Conservation (phyloP, 2,797 vertebrate genomes). For the Acrossocheilus wenchowensis region DNA sequence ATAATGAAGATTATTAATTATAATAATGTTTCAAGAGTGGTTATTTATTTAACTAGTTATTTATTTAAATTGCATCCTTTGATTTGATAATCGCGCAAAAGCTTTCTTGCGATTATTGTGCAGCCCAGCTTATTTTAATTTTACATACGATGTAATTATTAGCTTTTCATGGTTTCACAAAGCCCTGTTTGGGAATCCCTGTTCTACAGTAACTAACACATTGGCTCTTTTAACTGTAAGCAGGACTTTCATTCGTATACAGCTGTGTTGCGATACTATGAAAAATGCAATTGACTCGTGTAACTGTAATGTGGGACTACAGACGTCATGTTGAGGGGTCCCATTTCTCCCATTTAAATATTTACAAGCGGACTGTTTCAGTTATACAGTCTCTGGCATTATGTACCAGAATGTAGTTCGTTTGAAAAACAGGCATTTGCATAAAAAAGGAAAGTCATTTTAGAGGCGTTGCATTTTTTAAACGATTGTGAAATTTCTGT, state of each 20-base stretch:
- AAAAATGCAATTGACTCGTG: background rate
- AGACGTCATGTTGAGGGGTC: background rate
- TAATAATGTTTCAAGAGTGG: background rate
- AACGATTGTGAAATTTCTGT: background rate
- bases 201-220: background rate
- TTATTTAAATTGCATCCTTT: background rate
- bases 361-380: background rate
- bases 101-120: background rate
- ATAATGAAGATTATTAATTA: background rate
- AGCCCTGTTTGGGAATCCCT: background rate
- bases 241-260: background rate
- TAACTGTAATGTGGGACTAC: background rate
- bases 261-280: background rate
- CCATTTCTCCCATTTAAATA: background rate
- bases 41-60: background rate
- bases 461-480: background rate
- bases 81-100: background rate
- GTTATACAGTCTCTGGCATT: background rate
- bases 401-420: background rate
- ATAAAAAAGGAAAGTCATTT: background rate
- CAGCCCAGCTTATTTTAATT: background rate
- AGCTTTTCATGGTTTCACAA: background rate
- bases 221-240: background rate
- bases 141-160: background rate
- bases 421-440: background rate